Conservation (phyloP, 2,113 vertebrate genomes). For the Ptychochromis oligacanthus region DNA sequence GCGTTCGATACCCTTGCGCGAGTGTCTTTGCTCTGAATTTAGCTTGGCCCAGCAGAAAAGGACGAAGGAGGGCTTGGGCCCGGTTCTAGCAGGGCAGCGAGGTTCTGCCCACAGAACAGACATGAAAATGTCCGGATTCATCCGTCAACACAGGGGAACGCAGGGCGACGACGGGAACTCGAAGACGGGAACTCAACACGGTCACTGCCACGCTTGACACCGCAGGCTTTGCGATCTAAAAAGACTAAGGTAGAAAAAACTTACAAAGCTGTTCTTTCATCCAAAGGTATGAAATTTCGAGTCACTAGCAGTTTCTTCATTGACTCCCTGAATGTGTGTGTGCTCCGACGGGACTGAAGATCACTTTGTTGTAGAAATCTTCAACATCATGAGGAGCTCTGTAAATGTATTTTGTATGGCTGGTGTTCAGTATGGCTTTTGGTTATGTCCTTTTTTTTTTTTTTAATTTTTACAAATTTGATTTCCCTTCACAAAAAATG, state of each 20-base stretch:
- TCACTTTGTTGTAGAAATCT: background rate
- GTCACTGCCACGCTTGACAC: background rate
- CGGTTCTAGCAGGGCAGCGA: slow-evolving; percentile 76
- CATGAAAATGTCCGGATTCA: slow-evolving; percentile 80
- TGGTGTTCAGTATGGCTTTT: slow-evolving; percentile 74
- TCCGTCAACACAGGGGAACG: slow-evolving; percentile 65
- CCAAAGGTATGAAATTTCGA: background rate
- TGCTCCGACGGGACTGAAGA: slow-evolving; percentile 5
- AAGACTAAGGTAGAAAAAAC: slow-evolving; percentile 26
- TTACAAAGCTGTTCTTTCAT: background rate
- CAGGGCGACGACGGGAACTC: slow-evolving; percentile 2
- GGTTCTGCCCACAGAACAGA: slow-evolving; percentile 78
- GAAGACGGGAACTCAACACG: background rate
- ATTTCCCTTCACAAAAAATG: slow-evolving; percentile 8
- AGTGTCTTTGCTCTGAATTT: slow-evolving; percentile 80
- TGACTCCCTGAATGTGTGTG: slow-evolving; percentile 49
- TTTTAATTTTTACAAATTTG: background rate
- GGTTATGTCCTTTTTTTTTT: background rate
- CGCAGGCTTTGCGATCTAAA: background rate
- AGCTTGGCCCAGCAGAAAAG: slow-evolving; percentile 80
- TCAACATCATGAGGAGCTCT: slow-evolving; percentile 6
- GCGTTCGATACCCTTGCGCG: slow-evolving; percentile 59
- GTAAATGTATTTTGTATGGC: slow-evolving; percentile 56
- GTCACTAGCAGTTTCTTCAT: background rate
- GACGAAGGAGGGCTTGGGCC: slow-evolving; percentile 78